Conservation (phyloP, 2,113 vertebrate genomes). For the Anolis sagrei region DNA sequence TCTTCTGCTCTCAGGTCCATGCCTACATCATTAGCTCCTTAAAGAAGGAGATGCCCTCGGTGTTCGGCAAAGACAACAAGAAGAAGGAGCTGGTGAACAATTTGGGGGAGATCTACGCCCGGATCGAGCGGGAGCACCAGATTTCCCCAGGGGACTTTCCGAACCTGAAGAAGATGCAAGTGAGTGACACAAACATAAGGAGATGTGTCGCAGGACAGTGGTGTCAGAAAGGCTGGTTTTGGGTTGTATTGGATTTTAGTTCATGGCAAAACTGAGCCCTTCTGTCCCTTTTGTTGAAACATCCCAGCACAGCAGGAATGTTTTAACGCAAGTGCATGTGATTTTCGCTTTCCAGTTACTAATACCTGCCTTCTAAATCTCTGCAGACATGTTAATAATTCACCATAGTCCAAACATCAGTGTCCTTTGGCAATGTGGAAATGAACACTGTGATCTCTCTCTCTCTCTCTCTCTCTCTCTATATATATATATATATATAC, state of each 20-base stretch:
- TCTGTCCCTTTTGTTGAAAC: not conserved
- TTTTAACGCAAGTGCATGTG: no score
- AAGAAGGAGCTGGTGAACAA: conserved; percentile 96
- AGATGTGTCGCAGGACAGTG: no score
- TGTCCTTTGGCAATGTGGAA: not conserved
- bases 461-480: no score
- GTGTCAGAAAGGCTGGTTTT: not conserved
- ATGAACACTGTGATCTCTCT: not conserved
- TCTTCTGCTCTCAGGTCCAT: not conserved
- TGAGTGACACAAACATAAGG: not conserved
- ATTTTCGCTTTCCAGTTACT: not conserved
- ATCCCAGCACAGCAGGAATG: not conserved
- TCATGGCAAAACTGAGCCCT: no score
- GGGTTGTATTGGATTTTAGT: not conserved
- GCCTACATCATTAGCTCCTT: conserved; percentile 19
- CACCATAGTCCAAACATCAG: not conserved
- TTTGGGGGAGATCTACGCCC: conserved; percentile 91
- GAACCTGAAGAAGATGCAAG: conserved; percentile 67
- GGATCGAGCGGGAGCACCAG: conserved; percentile 93
- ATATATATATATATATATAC: no score
- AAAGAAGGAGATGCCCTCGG: conserved; percentile 17
- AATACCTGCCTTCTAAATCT: no score
- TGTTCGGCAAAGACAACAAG: conserved; percentile 98
- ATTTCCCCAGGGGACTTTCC: conserved; percentile 98
- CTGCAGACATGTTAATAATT: not conserved